Base-by-base conservation (phyloP, 2,888 invertebrate genomes). In the Cryptosula pallasiana region DNA sequence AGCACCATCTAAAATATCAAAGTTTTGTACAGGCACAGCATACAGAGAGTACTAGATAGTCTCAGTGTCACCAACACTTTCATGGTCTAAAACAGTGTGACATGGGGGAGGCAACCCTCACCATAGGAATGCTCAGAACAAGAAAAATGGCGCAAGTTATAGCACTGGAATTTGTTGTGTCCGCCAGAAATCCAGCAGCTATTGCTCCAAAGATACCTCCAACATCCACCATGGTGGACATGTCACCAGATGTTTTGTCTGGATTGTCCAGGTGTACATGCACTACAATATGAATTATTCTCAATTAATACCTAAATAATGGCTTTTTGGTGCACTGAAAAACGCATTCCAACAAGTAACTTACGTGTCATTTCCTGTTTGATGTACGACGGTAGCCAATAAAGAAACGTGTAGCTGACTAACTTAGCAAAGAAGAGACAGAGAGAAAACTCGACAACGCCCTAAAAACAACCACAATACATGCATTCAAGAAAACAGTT, bases 321-420 rank as follows among this genome's bases (percentile, higher is more conserved):
- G 20, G 45, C 45, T 13, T 45, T n/a, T n/a, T n/a, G n/a, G n/a
- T n/a, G n/a, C n/a, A n/a, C n/a, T n/a, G n/a, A n/a, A n/a, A n/a
- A n/a, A n/a, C n/a, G n/a, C n/a, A n/a, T n/a, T n/a, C n/a, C n/a
- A n/a, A n/a, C n/a, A n/a, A n/a, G n/a, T n/a, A n/a, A 79, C 92
- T 91, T 84, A 94, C 94, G 91, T 72, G 78, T 78, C 70, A 70
- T 63, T 35, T 92, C 91, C 69, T 89, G 88, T 75, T 90, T 90
- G 73, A 98, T 94, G 81, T 95, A 97, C 1, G 91, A 85, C 29
- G 97, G 97, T 80, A 98, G 87, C 97, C 97, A 98, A 83, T 93
- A 97, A 70, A 97, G 89, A 87, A 97, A 97, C 73, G 96, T 97
- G 82, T 98, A 97, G 84, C 94, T 94, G 80, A 97, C 96, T 55